A percentile compares a stretch with the other conserved stretches of the same genome.
These are phyloP conservation scores for Acronicta alni DNA, from an alignment of 2,888 invertebrate species.

Conservation along the genomic window DNA sequence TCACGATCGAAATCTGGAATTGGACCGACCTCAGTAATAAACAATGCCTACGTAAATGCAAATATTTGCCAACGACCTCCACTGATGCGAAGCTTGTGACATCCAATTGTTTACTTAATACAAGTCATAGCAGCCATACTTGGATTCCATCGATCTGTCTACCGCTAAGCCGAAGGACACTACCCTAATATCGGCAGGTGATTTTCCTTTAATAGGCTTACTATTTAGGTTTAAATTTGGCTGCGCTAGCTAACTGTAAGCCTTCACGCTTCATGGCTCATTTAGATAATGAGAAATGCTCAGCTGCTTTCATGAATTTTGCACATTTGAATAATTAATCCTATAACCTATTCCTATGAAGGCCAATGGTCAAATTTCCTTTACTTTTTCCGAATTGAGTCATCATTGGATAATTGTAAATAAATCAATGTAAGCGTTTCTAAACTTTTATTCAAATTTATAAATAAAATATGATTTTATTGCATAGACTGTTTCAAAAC, in stretches of 20 bases:
- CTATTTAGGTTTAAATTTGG: not conserved
- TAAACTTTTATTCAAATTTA: too few species aligned
- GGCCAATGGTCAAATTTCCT: too few species aligned
- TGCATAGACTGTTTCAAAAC: too few species aligned
- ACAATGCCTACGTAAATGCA: constrained; percentile 58
- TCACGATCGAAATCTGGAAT: constrained; percentile 32
- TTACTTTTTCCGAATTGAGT: too few species aligned
- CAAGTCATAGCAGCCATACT: constrained; percentile 31
- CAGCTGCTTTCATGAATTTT: not conserved
- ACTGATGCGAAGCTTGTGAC: constrained; percentile 45
- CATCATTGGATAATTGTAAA: too few species aligned
- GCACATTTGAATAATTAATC: too few species aligned
- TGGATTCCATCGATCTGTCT: constrained; percentile 47
- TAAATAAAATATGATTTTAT: too few species aligned
- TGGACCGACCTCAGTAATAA: constrained; percentile 40
- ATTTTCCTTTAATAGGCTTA: not conserved
- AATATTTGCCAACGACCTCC: constrained; percentile 58
- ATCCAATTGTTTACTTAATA: constrained; percentile 51
- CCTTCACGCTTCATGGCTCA: not conserved
- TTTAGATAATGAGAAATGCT: not conserved
- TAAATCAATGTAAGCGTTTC: too few species aligned
- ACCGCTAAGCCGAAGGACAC: constrained; percentile 9
- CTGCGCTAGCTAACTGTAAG: too few species aligned
- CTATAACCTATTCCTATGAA: too few species aligned
- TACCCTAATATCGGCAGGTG: not conserved